phyloP scores from a whole-genome alignment of 2,113 vertebrate species.

The Micronycteris hirsuta region DNA sequence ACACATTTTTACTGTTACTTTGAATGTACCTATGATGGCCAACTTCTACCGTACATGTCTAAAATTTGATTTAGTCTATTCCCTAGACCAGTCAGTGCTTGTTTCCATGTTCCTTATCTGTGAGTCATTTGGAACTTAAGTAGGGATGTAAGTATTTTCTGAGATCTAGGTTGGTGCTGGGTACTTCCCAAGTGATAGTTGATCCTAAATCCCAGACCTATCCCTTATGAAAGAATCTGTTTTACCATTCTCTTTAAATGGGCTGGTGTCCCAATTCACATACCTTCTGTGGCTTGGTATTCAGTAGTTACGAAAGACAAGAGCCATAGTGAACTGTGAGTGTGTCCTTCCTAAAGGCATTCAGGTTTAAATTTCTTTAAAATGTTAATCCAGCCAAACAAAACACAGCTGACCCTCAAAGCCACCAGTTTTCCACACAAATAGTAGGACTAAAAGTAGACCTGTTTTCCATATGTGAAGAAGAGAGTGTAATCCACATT shows the following conservation, averaged over 20 bases:
- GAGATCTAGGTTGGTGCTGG: not conserved
- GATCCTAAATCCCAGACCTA: not conserved
- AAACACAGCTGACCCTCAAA: not conserved
- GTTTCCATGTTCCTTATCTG: not conserved
- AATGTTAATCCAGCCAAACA: not conserved
- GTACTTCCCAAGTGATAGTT: not conserved
- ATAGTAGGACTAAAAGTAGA: not conserved
- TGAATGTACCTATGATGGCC: not conserved
- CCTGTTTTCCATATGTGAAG: constrained; percentile 12
- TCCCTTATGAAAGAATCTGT: not conserved
- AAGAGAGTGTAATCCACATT: not conserved
- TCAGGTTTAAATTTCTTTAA: constrained; percentile 17
- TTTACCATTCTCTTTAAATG: not conserved
- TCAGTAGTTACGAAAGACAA: not conserved
- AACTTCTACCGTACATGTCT: not conserved
- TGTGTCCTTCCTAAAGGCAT: not conserved
- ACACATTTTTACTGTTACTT: not conserved
- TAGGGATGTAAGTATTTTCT: constrained; percentile 17
- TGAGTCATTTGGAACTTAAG: constrained; percentile 1
- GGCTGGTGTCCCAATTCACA: not conserved
- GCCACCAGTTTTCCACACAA: not conserved
- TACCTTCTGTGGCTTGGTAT: not conserved
- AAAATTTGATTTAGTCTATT: not conserved
- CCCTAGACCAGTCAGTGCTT: not conserved
- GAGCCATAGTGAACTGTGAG: not conserved